Evolutionary conservation across 2,113 vertebrate genomes (phyloP).

Genomic region (Gnathonemus longibarbis): DNA sequence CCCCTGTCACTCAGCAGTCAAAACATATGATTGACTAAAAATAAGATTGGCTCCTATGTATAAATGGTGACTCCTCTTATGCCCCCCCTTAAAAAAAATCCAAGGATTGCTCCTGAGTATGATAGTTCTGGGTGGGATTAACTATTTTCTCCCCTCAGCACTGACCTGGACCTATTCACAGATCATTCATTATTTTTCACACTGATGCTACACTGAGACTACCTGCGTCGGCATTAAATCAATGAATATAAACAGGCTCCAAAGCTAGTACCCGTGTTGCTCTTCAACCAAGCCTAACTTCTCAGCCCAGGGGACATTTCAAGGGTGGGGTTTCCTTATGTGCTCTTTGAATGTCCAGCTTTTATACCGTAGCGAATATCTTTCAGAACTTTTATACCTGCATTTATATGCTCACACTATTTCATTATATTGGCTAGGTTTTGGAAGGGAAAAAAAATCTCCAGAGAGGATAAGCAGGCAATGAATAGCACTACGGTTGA

Average conservation of each 20-base stretch:
- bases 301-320: neutral
- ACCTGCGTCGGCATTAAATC: neutral
- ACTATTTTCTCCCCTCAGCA: neutral
- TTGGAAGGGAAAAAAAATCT: neutral
- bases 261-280: neutral
- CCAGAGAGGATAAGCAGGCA: neutral
- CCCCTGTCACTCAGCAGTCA: neutral
- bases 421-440: neutral
- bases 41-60: neutral
- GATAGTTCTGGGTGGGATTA: neutral
- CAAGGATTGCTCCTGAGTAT: too few species aligned
- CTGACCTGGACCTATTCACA: neutral
- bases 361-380: neutral
- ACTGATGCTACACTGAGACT: neutral
- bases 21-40: neutral
- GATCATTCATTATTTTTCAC: neutral
- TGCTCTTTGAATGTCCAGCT: neutral
- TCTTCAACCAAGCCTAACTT: neutral
- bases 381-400: neutral
- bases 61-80: neutral
- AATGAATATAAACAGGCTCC: neutral
- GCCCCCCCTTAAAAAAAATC: neutral
- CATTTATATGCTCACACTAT: neutral
- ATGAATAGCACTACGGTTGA: slow-evolving; percentile 23
- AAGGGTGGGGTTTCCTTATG: neutral